phyloP scores from a whole-genome alignment of 1,140 invertebrate genomes.

The Acromyrmex heyeri region DNA sequence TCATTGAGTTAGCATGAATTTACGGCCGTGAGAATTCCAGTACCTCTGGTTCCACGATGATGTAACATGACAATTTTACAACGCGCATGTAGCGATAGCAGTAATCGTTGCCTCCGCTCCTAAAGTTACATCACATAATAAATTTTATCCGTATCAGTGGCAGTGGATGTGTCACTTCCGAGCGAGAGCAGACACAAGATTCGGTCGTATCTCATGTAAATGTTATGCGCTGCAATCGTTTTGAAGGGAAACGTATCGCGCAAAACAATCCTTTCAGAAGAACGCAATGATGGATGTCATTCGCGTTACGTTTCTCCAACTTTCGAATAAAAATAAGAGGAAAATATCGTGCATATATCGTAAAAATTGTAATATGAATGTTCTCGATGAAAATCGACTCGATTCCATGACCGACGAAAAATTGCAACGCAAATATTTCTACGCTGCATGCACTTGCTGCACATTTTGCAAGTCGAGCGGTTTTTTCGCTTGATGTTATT shows the following conservation, averaged over 20 bases:
- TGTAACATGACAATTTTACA: slow-evolving; percentile 42
- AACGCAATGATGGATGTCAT: not conserved
- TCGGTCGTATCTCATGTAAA: slow-evolving; percentile 32
- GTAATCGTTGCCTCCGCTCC: not conserved
- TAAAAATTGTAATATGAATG: slow-evolving; percentile 15
- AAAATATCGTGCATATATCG: not conserved
- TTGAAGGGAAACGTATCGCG: slow-evolving; percentile 8
- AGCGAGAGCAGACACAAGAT: slow-evolving; percentile 18
- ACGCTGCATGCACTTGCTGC: not conserved
- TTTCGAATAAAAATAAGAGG: not conserved
- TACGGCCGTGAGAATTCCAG: slow-evolving; percentile 1
- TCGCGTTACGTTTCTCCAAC: not conserved
- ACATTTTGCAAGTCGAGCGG: not conserved
- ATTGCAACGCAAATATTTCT: slow-evolving; percentile 7
- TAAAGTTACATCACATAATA: slow-evolving; percentile 36
- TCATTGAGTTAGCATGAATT: slow-evolving; percentile 10
- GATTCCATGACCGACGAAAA: not conserved
- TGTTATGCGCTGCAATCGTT: slow-evolving; percentile 23
- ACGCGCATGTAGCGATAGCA: not conserved
- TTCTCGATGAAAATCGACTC: slow-evolving; percentile 15
- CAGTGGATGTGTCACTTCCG: slow-evolving; percentile 7
- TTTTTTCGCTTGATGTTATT: not conserved
- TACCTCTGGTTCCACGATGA: not conserved
- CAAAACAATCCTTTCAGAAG: slow-evolving; percentile 23
- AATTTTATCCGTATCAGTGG: slow-evolving; percentile 26